These are phyloP conservation scores for Halesus radiatus DNA, from an alignment of 1,140 invertebrate species.

Conservation along the genomic window DNA sequence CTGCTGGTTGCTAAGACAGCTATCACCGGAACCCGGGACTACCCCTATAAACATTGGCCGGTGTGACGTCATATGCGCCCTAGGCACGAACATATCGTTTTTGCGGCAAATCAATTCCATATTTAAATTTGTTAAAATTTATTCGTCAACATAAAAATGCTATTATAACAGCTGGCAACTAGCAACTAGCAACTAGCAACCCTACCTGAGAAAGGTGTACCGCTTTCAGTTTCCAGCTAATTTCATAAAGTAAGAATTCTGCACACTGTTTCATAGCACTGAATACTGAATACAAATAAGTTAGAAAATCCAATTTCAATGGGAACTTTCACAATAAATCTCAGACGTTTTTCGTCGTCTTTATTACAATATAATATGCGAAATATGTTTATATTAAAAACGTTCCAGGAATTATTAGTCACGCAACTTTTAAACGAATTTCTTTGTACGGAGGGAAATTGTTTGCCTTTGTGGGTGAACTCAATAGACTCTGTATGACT, in stretches of 20 bases:
- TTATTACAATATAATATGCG: slow-evolving; percentile 3
- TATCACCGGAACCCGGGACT: too few species aligned
- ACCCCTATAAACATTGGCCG: too few species aligned
- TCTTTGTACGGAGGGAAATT: neutral
- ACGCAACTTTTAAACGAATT: slow-evolving; percentile 7
- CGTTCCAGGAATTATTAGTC: slow-evolving; percentile 13
- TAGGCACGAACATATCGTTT: too few species aligned
- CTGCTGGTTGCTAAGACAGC: too few species aligned
- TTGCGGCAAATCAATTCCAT: too few species aligned
- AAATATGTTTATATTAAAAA: slow-evolving; percentile 34
- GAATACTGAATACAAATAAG: slow-evolving; percentile 24
- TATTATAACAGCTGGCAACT: too few species aligned
- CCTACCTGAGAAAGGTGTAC: too few species aligned
- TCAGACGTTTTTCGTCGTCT: neutral
- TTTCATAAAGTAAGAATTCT: neutral
- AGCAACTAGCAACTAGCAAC: too few species aligned
- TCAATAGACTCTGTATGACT: neutral
- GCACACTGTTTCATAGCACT: neutral
- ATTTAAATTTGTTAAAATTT: too few species aligned
- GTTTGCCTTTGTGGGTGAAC: neutral
- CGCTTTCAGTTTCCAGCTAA: neutral
- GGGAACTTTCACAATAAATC: slow-evolving; percentile 32
- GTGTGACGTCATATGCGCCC: too few species aligned
- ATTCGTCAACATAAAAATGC: too few species aligned
- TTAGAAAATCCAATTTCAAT: neutral